A percentile compares a stretch with the other conserved stretches of the same genome.
phyloP scores from a whole-genome alignment of 2,888 invertebrate species.

The Amphipyra tragopoginis region DNA sequence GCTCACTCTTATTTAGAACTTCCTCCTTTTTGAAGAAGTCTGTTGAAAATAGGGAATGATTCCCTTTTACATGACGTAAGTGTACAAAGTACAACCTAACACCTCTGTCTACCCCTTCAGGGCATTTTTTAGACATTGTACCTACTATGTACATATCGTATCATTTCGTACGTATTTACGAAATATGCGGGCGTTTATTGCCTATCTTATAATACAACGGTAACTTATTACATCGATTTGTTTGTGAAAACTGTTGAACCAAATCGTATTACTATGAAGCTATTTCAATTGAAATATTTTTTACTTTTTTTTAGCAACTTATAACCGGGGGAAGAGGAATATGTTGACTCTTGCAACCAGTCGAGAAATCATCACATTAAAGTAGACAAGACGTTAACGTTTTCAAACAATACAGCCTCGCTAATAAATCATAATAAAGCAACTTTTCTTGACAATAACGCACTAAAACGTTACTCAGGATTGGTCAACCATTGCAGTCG shows the following conservation, averaged over 20 bases:
- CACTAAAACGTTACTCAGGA: neutral
- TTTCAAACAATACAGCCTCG: constrained; percentile 29
- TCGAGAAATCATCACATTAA: too few species aligned
- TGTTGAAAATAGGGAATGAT: too few species aligned
- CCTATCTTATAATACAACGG: constrained; percentile 6
- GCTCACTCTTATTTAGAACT: too few species aligned
- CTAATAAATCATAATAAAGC: constrained; percentile 30
- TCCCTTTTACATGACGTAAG: too few species aligned
- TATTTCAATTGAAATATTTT: neutral
- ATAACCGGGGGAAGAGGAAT: neutral
- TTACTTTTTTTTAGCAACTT: too few species aligned
- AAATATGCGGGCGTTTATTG: constrained; percentile 37
- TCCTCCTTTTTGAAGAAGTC: too few species aligned
- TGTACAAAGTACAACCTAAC: too few species aligned
- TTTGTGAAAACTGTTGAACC: constrained; percentile 37
- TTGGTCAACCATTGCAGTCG: constrained; percentile 31
- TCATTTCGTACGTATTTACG: neutral
- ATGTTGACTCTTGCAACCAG: too few species aligned
- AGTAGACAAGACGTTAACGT: neutral
- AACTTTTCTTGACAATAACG: constrained; percentile 32
- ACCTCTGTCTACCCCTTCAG: too few species aligned
- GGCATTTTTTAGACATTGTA: too few species aligned
- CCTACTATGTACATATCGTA: too few species aligned
- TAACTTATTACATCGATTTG: constrained; percentile 26
- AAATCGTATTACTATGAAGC: constrained; percentile 1